phyloP scores from a whole-genome alignment of 2,113 vertebrate species.

The Hyla sarda region DNA sequence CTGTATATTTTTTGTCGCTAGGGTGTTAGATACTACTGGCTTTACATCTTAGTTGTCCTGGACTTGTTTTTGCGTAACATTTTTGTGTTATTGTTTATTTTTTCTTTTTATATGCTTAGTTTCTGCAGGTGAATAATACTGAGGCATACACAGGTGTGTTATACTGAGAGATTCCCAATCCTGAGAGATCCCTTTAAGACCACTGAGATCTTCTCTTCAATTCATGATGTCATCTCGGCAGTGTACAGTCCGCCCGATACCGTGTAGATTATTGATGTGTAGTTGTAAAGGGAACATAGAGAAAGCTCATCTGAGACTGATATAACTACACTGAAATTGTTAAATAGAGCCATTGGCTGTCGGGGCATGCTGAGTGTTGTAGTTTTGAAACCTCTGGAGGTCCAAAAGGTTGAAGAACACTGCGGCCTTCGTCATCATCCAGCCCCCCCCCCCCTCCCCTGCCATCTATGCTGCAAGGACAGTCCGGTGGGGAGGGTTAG shows the following conservation, averaged over 20 bases:
- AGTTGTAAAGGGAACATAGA: background rate
- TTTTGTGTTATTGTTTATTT: slow-evolving; percentile 19
- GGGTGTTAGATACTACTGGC: slow-evolving; percentile 6
- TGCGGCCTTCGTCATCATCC: background rate
- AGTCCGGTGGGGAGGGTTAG: no score
- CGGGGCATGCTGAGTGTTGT: no score
- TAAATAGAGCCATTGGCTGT: no score
- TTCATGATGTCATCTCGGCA: background rate
- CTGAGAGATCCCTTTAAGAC: background rate
- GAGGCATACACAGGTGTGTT: slow-evolving; percentile 9
- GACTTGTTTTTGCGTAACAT: slow-evolving; percentile 11
- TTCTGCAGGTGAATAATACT: slow-evolving; percentile 38
- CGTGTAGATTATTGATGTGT: background rate
- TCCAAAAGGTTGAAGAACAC: no score
- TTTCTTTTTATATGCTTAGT: background rate
- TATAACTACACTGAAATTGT: no score
- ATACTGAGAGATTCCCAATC: background rate
- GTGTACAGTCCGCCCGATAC: background rate
- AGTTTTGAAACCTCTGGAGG: no score
- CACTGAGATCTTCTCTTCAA: background rate
- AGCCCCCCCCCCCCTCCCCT: background rate
- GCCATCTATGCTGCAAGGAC: no score
- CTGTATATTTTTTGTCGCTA: slow-evolving; percentile 34
- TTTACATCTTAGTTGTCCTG: slow-evolving; percentile 29
- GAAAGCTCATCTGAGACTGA: background rate